A percentile compares a stretch with the other conserved stretches of the same genome.
These are phyloP conservation scores for Poeciliopsis occidentalis DNA, from an alignment of 2,113 vertebrate genomes.

Conservation along the genomic window DNA sequence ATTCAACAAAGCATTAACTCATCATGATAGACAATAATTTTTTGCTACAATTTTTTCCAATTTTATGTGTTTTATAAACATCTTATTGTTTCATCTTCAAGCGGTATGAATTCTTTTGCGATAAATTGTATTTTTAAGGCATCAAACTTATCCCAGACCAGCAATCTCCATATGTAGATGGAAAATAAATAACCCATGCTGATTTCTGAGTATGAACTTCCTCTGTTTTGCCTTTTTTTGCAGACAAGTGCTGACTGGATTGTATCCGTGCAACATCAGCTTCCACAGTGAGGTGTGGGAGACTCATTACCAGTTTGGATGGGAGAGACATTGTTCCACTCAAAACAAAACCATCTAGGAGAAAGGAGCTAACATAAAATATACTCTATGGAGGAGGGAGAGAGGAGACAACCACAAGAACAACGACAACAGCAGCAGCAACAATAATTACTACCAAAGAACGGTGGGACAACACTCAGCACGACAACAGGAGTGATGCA, in stretches of 20 bases:
- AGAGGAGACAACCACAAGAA: slow-evolving; percentile 82
- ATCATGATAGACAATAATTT: background rate
- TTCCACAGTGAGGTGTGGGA: slow-evolving; percentile 58
- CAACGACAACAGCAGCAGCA: slow-evolving; percentile 75
- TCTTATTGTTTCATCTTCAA: background rate
- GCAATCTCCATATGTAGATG: background rate
- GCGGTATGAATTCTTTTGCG: background rate
- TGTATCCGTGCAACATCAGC: slow-evolving; percentile 59
- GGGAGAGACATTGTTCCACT: slow-evolving; percentile 72
- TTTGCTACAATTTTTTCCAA: background rate
- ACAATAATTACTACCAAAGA: slow-evolving; percentile 80
- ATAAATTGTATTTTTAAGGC: background rate
- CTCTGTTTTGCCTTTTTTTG: slow-evolving; percentile 38
- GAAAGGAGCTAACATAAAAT: slow-evolving; percentile 67
- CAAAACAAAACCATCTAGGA: slow-evolving; percentile 72
- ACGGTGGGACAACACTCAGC: slow-evolving; percentile 82
- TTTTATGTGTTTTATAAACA: background rate
- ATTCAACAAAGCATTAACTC: too few relatives aligned
- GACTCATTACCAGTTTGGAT: slow-evolving; percentile 68
- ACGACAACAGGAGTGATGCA: slow-evolving; percentile 86
- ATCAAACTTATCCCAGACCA: background rate
- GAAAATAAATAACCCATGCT: background rate
- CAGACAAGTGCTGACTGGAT: slow-evolving; percentile 39
- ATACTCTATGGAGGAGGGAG: slow-evolving; percentile 64
- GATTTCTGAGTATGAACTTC: slow-evolving; percentile 43